phyloP scores from a whole-genome alignment of 2,113 vertebrate genomes.

The Antechinus stuartii region DNA sequence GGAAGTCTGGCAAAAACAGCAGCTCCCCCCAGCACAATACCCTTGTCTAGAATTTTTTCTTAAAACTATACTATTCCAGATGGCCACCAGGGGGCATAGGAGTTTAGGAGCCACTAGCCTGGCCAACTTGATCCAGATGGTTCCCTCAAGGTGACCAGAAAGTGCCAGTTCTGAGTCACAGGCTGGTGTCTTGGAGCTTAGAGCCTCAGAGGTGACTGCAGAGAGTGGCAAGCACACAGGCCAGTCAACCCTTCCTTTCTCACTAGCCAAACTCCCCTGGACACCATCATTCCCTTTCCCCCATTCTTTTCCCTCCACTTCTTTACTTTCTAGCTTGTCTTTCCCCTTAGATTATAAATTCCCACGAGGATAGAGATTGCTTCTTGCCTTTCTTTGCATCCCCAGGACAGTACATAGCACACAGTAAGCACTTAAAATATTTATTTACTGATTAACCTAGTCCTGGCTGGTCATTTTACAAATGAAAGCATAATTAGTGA shows the following conservation, averaged over 20 bases:
- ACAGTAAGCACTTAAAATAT: background rate
- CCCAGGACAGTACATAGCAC: background rate
- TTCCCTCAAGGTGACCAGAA: background rate
- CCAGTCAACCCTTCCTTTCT: no score
- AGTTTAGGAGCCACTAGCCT: background rate
- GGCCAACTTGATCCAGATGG: background rate
- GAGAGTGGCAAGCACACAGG: background rate
- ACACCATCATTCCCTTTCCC: background rate
- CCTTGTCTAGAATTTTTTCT: background rate
- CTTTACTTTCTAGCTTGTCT: background rate
- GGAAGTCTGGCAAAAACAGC: background rate
- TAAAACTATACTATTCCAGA: background rate
- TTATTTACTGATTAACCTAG: background rate
- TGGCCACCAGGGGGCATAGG: conserved; percentile 42
- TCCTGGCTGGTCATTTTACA: background rate
- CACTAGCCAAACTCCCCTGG: no score
- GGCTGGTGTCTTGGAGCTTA: background rate
- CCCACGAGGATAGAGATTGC: background rate
- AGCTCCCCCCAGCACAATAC: background rate
- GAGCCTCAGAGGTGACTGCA: background rate
- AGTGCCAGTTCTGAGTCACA: background rate
- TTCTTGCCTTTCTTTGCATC: background rate
- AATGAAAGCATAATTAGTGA: background rate
- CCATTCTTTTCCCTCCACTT: background rate
- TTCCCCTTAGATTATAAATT: background rate